Percentiles rank a stretch among this genome's conserved stretches.
Conservation (phyloP, 2,113 vertebrate species). For the Malurus melanocephalus region DNA sequence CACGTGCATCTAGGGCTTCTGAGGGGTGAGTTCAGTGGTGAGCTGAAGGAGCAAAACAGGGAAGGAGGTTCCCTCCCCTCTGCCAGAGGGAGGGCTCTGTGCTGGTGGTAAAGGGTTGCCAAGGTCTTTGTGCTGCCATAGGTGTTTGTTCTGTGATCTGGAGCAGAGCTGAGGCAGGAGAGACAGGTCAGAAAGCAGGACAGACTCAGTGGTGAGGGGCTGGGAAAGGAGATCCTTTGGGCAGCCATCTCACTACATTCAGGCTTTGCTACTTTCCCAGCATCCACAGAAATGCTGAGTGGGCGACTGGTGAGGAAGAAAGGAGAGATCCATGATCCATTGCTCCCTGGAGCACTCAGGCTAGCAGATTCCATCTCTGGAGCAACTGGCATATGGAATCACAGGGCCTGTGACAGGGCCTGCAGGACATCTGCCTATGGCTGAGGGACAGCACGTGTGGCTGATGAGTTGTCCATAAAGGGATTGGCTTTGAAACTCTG, state of each 20-base stretch:
- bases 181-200: background rate
- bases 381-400: background rate
- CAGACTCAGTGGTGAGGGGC: background rate
- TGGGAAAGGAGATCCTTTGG: background rate
- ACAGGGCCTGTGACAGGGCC: background rate
- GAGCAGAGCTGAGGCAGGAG: background rate
- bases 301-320: background rate
- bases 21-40: background rate
- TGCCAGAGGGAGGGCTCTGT: background rate
- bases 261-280: background rate
- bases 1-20: background rate
- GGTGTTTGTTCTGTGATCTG: background rate
- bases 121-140: fast-evolving
- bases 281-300: background rate
- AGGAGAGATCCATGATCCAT: background rate
- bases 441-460: background rate
- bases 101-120: background rate
- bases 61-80: background rate
- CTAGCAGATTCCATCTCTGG: background rate
- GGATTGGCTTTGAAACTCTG: background rate
- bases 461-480: background rate
- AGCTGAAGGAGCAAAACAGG: background rate
- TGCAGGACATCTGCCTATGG: background rate
- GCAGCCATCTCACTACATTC: background rate
- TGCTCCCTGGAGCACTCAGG: background rate